Base-by-base conservation (phyloP, 2,888 invertebrate species). In the Carpatolechia fugitivella region DNA sequence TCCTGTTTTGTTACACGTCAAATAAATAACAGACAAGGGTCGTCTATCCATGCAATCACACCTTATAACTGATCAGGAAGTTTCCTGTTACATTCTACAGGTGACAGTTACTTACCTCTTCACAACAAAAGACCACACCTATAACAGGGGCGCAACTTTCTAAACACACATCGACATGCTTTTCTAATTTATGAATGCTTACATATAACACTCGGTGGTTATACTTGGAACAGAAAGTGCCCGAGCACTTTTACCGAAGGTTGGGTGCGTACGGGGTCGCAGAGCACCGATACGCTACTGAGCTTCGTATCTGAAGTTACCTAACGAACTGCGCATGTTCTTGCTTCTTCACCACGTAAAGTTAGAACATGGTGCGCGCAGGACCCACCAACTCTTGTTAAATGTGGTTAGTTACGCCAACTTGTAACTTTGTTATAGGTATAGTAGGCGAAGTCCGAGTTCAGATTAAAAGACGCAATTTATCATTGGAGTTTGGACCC, bases 121-220 rank as follows among this genome's bases (percentile, higher is more conserved):
- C 62, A 77, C 63, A 74, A 79, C 68, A 71, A 75, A 78, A 75
- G 72, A 75, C 67, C 57, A 80, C 85, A 83, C 81, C 81, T 82
- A 85, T 73, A 70, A 74, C 73, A 74, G 72, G 70, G 66, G 68
- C 72, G 63, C 63, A 74, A 75, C 67, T 80, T 62, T 76, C 85
- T 87, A 88, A 75, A 84, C 79, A 85, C 81, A 83, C 74, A 84
- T 72, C 69, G 56, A 80, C 87, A 88, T 88, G 87, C 88, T 81
- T 73, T 72, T 70, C 80, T 82, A 80, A 74, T 72, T 70, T 68
- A 67, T 61, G 62, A 76, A 86, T 84, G 87, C 88, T 88, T 89
- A 88, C 88, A 86, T 88, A 84, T 71, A 85, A 80, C 80, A 84
- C 80, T 73, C 81, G 74, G 72, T 71, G 74, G 70, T 73, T 75